Evolutionary conservation across 2,888 invertebrate species (phyloP).

Genomic region (Brachyopa scutellaris): DNA sequence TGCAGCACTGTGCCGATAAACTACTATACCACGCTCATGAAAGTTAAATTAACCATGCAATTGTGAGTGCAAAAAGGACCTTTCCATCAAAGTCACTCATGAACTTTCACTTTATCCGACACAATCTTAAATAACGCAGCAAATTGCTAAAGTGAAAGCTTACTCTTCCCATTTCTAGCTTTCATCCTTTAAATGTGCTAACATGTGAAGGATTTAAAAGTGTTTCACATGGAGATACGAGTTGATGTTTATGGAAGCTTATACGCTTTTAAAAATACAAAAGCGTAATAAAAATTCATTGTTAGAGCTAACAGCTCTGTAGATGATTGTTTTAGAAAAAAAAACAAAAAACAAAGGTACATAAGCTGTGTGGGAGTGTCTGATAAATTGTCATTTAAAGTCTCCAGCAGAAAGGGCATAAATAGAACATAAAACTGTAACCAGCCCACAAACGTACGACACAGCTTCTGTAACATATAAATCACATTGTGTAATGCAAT

Average conservation of each 20-base stretch:
- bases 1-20: too few relatives aligned
- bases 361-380: not conserved
- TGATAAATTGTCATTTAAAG: not conserved
- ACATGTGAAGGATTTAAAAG: not conserved
- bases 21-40: not conserved
- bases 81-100: not conserved
- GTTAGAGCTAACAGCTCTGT: not conserved
- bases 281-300: not conserved
- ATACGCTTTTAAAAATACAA: not conserved
- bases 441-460: not conserved
- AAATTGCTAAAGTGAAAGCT: not conserved
- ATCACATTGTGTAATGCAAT: not conserved
- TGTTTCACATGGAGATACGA: not conserved
- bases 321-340: not conserved
- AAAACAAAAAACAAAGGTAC: not conserved
- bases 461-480: not conserved
- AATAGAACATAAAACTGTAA: not conserved
- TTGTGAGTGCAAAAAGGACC: not conserved
- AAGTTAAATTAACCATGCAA: not conserved
- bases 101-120: conserved; percentile 5
- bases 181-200: not conserved
- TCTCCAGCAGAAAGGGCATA: not conserved
- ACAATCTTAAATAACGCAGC: not conserved
- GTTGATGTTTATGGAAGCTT: not conserved
- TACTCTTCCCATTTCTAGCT: not conserved